A percentile compares a stretch with the other conserved stretches of the same genome.
These are phyloP conservation scores for Ramphastos sulfuratus DNA, from an alignment of 2,113 vertebrate species.

Conservation along the genomic window DNA sequence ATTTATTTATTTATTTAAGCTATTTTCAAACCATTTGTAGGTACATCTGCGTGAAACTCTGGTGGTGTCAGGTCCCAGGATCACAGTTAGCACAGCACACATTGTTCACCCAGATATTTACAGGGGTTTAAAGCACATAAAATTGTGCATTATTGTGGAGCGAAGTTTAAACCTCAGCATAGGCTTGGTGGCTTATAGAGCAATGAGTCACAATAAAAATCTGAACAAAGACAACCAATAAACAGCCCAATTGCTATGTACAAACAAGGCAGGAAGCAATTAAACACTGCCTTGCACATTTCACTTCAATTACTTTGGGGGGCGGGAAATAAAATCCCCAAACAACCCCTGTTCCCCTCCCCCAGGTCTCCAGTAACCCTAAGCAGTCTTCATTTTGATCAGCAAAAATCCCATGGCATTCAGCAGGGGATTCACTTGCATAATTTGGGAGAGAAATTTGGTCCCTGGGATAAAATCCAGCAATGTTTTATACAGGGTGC, in stretches of 20 bases:
- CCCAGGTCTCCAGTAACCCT: background rate
- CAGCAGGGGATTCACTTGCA: background rate
- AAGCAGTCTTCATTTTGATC: conserved; percentile 24
- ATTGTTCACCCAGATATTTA: conserved; percentile 70
- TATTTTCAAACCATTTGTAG: conserved; percentile 75
- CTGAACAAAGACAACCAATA: conserved; percentile 76
- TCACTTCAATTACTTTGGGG: conserved; percentile 58
- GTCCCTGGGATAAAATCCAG: background rate
- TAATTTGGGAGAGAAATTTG: background rate
- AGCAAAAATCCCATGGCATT: background rate
- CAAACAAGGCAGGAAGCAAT: conserved; percentile 76
- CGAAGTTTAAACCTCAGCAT: conserved; percentile 72
- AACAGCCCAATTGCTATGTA: conserved; percentile 77
- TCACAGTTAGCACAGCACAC: conserved; percentile 67
- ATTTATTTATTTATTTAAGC: conserved; percentile 1
- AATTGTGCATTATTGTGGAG: conserved; percentile 77
- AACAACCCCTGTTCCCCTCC: conserved; percentile 31
- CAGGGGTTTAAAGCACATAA: conserved; percentile 79
- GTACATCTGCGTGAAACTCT: conserved; percentile 74
- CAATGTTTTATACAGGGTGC: background rate
- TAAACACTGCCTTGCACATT: conserved; percentile 65
- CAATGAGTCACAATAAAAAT: conserved; percentile 76
- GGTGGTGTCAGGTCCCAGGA: conserved; percentile 69
- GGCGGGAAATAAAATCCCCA: background rate
- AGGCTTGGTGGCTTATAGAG: conserved; percentile 72